Base-by-base conservation (phyloP, 2,113 vertebrate species). In the Synchiropus splendidus region DNA sequence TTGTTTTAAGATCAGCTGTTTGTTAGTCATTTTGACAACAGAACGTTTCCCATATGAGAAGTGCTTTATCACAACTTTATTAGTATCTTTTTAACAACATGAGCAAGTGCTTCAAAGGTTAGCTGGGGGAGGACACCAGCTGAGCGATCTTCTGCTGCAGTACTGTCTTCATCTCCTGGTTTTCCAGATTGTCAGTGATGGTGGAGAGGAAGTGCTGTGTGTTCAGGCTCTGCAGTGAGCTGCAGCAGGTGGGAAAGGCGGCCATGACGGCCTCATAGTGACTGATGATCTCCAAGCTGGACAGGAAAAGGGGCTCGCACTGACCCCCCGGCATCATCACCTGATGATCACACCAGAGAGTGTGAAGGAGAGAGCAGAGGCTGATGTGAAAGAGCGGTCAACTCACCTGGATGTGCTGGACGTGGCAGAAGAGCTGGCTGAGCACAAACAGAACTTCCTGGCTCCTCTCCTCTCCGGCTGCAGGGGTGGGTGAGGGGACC, bases 351-450 rank as follows among this genome's bases (percentile, higher is more conserved):
- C n/a, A n/a, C n/a, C n/a, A n/a, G n/a, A n/a, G n/a, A n/a, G 5
- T 41, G 44, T 16, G 12, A 31, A 35, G 16, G 5, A 16, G 27
- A 42, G n/a, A n/a, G n/a, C n/a, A n/a, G n/a, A n/a, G n/a, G n/a
- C n/a, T n/a, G n/a, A n/a, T n/a, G n/a, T n/a, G n/a, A n/a, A n/a
- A n/a, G n/a, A n/a, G n/a, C n/a, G n/a, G n/a, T n/a, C n/a, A n/a
- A 27, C 39, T 8, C 50, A 80, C 79, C 70, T 90, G 89, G 9
- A 95, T 77, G 12, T 99, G 94, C 48, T 97, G 81, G 38, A 89
- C 75, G 2, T 99, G 95, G 37, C 94, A 98, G 74, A 90, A 94
- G n/a, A 97, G 32, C 79, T 98, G 93, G 48, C 87, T 84, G 60
- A 92, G 86, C 6, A 90, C 67, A 35, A 99, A 99, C 11, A 90